These are phyloP conservation scores for Cotesia glomerata DNA, from an alignment of 1,140 invertebrate species.

Conservation along the genomic window DNA sequence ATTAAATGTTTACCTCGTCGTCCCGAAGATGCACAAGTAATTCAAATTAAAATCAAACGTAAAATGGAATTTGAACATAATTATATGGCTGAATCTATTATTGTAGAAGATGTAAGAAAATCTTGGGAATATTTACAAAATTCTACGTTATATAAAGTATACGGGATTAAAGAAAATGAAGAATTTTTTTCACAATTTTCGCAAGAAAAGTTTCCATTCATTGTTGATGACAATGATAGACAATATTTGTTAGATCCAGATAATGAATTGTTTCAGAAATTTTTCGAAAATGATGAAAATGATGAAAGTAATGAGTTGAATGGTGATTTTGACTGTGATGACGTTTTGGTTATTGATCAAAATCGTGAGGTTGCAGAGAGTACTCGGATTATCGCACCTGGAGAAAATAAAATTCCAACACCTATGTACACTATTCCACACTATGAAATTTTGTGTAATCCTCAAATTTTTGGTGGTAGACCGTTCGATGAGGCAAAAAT, in stretches of 20 bases:
- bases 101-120: not conserved
- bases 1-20: conserved; percentile 1
- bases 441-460: conserved; percentile 15
- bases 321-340: conserved; percentile 9
- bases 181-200: conserved; percentile 1
- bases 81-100: conserved; percentile 7
- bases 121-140: not conserved
- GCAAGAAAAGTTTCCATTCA: not conserved
- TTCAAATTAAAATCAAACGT: not conserved
- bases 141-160: not conserved
- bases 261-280: not conserved
- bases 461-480: conserved; percentile 18
- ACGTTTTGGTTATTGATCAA: conserved; percentile 18
- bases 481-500: conserved; percentile 2
- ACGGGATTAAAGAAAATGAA: not conserved
- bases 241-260: not conserved
- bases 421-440: not conserved
- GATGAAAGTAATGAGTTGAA: not conserved
- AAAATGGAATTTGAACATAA: not conserved
- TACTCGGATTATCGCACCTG: conserved; percentile 14
- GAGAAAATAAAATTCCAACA: conserved; percentile 2
- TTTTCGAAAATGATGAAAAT: not conserved
- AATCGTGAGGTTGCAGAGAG: conserved; percentile 2
- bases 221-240: conserved; percentile 1
- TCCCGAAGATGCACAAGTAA: not conserved